These are phyloP conservation scores for Oscheius onirici DNA, from an alignment of 2,888 invertebrate genomes.

Conservation along the genomic window DNA sequence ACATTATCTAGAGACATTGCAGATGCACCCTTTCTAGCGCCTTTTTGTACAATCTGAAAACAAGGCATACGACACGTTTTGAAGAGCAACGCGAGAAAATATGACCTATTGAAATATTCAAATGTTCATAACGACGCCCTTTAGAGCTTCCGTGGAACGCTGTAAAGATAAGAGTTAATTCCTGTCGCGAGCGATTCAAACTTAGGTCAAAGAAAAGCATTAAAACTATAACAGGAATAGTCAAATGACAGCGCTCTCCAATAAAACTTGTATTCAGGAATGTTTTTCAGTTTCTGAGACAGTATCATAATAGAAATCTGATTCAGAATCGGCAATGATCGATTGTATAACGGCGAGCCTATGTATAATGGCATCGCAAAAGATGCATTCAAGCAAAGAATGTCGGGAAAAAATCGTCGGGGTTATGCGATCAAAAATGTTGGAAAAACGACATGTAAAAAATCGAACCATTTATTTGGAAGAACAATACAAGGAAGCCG, in stretches of 20 bases:
- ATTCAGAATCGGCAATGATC: slow-evolving; percentile 29
- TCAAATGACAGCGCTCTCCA: no score
- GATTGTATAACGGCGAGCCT: slow-evolving; percentile 18
- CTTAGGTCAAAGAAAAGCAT: neutral
- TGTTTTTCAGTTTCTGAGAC: neutral
- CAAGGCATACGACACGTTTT: slow-evolving; percentile 2
- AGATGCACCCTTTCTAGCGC: neutral
- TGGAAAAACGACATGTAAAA: neutral
- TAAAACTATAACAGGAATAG: neutral
- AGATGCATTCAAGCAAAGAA: slow-evolving; percentile 3
- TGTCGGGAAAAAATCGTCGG: no score
- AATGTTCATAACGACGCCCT: slow-evolving; percentile 19
- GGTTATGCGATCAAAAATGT: no score
- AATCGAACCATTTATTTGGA: neutral
- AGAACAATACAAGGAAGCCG: neutral
- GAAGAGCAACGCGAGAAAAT: neutral
- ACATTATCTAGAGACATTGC: slow-evolving; percentile 26
- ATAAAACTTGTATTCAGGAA: neutral
- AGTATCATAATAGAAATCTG: neutral
- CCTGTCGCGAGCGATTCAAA: neutral
- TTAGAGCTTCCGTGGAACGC: slow-evolving; percentile 22
- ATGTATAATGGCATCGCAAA: slow-evolving; percentile 22
- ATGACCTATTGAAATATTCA: slow-evolving; percentile 20
- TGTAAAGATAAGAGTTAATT: slow-evolving; percentile 22
- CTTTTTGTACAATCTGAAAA: slow-evolving; percentile 9